Evolutionary conservation across 2,797 vertebrate genomes (phyloP).

Genomic region (Toxotes lorentzi): DNA sequence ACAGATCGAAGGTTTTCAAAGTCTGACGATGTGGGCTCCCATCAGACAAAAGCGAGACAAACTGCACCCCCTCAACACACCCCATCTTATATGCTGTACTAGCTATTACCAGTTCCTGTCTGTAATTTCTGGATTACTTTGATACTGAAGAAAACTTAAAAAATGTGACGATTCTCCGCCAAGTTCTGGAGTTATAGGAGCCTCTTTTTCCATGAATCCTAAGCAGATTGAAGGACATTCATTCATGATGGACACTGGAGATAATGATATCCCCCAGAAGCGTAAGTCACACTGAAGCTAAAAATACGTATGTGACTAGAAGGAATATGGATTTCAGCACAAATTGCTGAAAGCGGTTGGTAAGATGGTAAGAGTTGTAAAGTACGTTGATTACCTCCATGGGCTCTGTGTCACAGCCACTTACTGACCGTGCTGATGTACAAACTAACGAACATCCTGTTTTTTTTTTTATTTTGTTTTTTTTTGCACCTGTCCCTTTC

Average conservation of each 20-base stretch:
- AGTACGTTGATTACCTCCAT: background rate
- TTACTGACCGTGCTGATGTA: background rate
- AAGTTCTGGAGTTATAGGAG: background rate
- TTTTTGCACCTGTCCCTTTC: no score
- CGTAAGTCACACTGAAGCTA: background rate
- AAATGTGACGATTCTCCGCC: background rate
- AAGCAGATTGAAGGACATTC: background rate
- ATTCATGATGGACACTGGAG: background rate
- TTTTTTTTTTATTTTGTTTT: no score
- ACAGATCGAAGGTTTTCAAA: background rate
- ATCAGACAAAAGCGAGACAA: background rate
- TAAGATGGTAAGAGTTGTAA: background rate
- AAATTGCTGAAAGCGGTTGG: background rate
- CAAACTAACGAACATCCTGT: no score
- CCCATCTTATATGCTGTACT: background rate
- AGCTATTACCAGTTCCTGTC: background rate
- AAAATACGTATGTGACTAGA: background rate
- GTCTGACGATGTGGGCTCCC: background rate
- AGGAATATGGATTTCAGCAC: background rate
- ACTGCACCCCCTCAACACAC: background rate
- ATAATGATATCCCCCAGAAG: constrained; percentile 4
- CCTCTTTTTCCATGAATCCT: background rate
- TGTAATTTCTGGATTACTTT: background rate
- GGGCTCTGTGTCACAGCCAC: background rate
- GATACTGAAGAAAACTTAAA: background rate